Conservation (phyloP, 2,888 invertebrate species). For the Trachelus tabidus region DNA sequence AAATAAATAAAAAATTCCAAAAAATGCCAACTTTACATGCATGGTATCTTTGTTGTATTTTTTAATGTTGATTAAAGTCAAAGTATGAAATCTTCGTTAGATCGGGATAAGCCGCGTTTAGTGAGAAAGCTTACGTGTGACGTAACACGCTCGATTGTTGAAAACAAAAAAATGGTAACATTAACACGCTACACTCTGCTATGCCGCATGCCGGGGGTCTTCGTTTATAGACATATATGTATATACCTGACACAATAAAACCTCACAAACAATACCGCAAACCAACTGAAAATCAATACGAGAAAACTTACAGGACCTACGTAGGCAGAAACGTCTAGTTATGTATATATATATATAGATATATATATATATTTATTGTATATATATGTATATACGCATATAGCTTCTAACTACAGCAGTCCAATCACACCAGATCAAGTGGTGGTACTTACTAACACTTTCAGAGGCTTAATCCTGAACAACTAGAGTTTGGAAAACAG, state of each 20-base stretch:
- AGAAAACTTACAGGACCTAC: conserved; percentile 17
- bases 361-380: background rate
- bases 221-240: background rate
- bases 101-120: background rate
- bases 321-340: conserved; percentile 5
- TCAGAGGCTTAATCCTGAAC: conserved; percentile 98
- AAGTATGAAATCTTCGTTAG: background rate
- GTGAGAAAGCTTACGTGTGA: background rate
- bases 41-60: background rate
- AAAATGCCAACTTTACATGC: background rate
- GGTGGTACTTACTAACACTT: conserved; percentile 94
- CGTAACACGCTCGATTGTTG: background rate
- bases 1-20: background rate
- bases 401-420: conserved; percentile 67
- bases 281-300: conserved; percentile 19
- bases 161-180: conserved; percentile 1
- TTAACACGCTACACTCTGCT: conserved; percentile 22
- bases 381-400: conserved; percentile 49
- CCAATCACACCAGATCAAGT: conserved; percentile 68
- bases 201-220: conserved; percentile 20
- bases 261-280: conserved; percentile 20
- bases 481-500: conserved; percentile 80
- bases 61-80: background rate
- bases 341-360: conserved; percentile 11
- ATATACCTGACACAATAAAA: background rate